Percentiles rank a stretch among this genome's conserved stretches.
Evolutionary conservation across 2,113 vertebrate species (phyloP).

Genomic region (Cervus canadensis): DNA sequence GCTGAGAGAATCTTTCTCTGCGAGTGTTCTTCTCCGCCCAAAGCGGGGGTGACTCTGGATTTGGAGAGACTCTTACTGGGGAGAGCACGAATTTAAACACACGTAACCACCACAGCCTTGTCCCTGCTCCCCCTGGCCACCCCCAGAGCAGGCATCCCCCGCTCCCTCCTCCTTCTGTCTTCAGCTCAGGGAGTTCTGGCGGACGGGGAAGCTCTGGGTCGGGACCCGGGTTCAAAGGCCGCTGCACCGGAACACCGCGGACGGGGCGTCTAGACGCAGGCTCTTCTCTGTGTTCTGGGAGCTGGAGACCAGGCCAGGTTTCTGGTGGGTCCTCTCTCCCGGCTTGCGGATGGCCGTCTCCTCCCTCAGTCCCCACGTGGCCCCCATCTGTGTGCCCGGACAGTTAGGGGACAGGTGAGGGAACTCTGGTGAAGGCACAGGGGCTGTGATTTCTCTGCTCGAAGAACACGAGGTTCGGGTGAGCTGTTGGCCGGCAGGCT

Average conservation of each 20-base stretch:
- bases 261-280: accelerated
- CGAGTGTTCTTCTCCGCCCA: background rate
- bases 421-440: background rate
- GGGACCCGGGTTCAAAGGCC: background rate
- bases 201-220: background rate
- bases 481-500: background rate
- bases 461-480: accelerated
- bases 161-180: background rate
- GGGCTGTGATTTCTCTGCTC: background rate
- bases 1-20: no score
- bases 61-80: background rate
- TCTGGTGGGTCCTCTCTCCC: background rate
- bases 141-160: background rate
- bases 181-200: background rate
- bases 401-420: no score
- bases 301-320: background rate
- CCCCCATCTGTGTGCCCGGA: background rate
- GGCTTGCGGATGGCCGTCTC: accelerated
- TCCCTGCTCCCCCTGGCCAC: no score
- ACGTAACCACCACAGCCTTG: accelerated
- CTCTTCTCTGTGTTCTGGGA: background rate
- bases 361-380: background rate
- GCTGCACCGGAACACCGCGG: accelerated
- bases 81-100: accelerated
- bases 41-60: background rate